These are phyloP conservation scores for Zootoca vivipara DNA, from an alignment of 2,113 vertebrate genomes.

Conservation along the genomic window DNA sequence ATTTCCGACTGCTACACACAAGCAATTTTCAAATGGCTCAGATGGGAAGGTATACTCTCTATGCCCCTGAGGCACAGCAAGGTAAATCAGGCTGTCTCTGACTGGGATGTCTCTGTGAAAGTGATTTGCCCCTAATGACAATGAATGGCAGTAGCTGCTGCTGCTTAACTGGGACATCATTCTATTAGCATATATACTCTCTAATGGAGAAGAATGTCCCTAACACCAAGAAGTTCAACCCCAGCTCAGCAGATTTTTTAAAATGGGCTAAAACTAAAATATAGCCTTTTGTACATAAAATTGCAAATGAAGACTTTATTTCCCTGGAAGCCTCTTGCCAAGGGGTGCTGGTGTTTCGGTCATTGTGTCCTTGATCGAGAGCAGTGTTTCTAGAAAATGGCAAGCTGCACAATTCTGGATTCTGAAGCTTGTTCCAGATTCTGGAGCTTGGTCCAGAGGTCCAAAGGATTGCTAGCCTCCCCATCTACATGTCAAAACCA, in stretches of 20 bases:
- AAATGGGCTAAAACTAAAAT: constrained; percentile 27
- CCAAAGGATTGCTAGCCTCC: not conserved
- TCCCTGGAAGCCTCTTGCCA: not conserved
- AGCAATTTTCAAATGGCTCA: not conserved
- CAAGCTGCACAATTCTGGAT: not conserved
- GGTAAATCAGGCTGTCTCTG: constrained; percentile 11
- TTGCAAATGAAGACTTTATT: constrained; percentile 9
- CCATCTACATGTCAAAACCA: not conserved
- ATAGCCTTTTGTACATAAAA: not conserved
- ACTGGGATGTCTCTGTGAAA: not conserved
- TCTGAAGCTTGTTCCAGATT: not conserved
- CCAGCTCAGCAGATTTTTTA: constrained; percentile 4
- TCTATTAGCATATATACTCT: constrained; percentile 45
- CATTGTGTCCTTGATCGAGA: constrained; percentile 4
- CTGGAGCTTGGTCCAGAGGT: not conserved
- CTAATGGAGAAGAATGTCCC: constrained; percentile 56
- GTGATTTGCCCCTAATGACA: not conserved
- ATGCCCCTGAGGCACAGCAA: accelerated
- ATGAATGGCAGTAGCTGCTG: constrained; percentile 3
- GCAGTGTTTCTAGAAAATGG: not conserved
- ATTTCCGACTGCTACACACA: not conserved
- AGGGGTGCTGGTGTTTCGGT: not conserved
- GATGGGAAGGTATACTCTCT: not conserved
- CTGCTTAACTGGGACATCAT: constrained; percentile 53
- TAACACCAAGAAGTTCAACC: constrained; percentile 38